These are phyloP conservation scores for Rhingia campestris DNA, from an alignment of 2,888 invertebrate genomes.

Conservation along the genomic window DNA sequence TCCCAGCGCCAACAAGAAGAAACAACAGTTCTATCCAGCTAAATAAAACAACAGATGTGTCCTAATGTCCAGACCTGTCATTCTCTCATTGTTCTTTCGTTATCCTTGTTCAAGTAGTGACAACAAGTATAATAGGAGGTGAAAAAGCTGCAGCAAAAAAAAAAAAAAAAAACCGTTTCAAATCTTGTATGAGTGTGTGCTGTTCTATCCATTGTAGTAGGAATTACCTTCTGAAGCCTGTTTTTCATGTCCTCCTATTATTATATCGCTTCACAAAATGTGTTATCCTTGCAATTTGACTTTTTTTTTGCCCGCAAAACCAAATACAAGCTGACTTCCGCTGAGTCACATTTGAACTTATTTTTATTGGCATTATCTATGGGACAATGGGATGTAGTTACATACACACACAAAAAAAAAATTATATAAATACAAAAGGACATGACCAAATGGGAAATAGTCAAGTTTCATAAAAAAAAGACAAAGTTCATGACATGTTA, in stretches of 20 bases:
- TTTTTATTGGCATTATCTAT: constrained; percentile 25
- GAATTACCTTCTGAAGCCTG: constrained; percentile 26
- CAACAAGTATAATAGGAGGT: constrained; percentile 43
- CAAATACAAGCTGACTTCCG: constrained; percentile 1
- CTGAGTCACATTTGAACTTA: constrained; percentile 21
- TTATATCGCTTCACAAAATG: constrained; percentile 18
- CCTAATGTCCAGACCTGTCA: constrained; percentile 12
- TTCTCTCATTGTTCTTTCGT: constrained; percentile 38
- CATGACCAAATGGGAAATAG: constrained; percentile 16
- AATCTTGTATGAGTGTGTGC: not conserved
- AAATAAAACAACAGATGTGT: constrained; percentile 37
- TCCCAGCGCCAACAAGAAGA: constrained; percentile 7
- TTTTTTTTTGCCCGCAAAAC: not conserved
- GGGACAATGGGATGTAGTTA: not conserved
- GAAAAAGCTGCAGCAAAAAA: not conserved
- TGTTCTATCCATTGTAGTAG: constrained; percentile 2
- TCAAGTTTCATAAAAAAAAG: not conserved
- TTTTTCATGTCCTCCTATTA: constrained; percentile 28
- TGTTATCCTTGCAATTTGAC: constrained; percentile 20
- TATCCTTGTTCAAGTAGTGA: constrained; percentile 60
- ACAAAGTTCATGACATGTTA: constrained; percentile 19
- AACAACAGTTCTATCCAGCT: constrained; percentile 1
- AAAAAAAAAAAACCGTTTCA: constrained; percentile 3
- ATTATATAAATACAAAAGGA: constrained; percentile 11
- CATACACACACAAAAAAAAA: constrained; percentile 29